Evolutionary conservation across 2,797 vertebrate species (phyloP).

Genomic region (Pelodytes ibericus): DNA sequence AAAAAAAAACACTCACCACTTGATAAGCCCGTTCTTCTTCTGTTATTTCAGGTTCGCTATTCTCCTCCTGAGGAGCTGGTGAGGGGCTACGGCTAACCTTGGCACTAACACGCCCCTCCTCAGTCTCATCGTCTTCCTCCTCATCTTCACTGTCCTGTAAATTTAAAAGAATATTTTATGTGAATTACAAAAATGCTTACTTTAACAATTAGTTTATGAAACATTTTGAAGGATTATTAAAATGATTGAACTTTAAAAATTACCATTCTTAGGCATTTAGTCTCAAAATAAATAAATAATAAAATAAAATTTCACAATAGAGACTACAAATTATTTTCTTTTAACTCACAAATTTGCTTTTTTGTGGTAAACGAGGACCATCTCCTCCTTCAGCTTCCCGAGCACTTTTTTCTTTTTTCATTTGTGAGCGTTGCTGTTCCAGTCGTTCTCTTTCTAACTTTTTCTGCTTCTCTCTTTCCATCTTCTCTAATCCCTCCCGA

Average conservation of each 20-base stretch:
- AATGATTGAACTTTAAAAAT: no score
- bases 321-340: no score
- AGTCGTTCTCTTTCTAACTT: constrained; percentile 93
- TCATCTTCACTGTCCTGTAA: constrained; percentile 87
- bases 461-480: constrained; percentile 98
- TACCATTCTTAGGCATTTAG: no score
- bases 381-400: constrained; percentile 79
- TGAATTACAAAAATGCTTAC: no score
- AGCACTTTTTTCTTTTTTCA: constrained; percentile 83
- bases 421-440: constrained; percentile 91
- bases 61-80: constrained; percentile 85
- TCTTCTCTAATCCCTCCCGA: constrained; percentile 97
- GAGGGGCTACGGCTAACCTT: constrained; percentile 83
- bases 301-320: no score
- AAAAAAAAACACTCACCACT: constrained; percentile 75
- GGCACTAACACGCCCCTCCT: constrained; percentile 77
- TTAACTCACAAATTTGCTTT: constrained; percentile 96
- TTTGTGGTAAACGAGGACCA: constrained; percentile 89
- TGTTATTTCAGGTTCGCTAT: constrained; percentile 95
- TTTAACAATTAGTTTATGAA: no score
- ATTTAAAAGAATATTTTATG: constrained; percentile 20
- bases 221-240: no score
- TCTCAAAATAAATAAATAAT: no score
- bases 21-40: constrained; percentile 97
- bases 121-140: constrained; percentile 77